These are phyloP conservation scores for Schrankia costaestrigalis DNA, from an alignment of 2,888 invertebrate genomes.

Conservation along the genomic window DNA sequence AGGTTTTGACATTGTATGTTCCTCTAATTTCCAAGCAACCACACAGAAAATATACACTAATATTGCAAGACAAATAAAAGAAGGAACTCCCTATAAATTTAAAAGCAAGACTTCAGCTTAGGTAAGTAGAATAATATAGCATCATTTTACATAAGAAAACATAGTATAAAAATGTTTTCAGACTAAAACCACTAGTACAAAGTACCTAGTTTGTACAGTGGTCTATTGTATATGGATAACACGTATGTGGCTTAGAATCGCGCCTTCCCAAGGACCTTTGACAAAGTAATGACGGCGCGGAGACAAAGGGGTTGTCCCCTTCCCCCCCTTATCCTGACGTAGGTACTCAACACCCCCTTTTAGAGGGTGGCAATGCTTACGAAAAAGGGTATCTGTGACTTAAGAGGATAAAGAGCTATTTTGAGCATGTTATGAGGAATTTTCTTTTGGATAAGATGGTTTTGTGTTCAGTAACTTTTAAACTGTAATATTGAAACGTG, in stretches of 20 bases:
- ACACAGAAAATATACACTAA: too few relatives aligned
- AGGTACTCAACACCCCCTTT: slow-evolving; percentile 28
- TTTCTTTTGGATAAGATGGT: slow-evolving; percentile 9
- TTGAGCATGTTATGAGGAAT: slow-evolving; percentile 32
- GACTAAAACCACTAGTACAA: slow-evolving; percentile 27
- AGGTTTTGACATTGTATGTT: too few relatives aligned
- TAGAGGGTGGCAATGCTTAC: slow-evolving; percentile 22
- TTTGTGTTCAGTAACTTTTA: too few relatives aligned
- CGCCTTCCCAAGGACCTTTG: slow-evolving; percentile 61
- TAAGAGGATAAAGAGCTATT: slow-evolving; percentile 41
- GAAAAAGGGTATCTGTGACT: slow-evolving; percentile 41
- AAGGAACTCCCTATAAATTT: too few relatives aligned
- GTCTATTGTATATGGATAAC: slow-evolving; percentile 25
- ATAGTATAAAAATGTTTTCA: slow-evolving; percentile 28
- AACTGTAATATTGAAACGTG: too few relatives aligned
- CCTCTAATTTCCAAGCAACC: too few relatives aligned
- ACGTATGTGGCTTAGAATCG: slow-evolving; percentile 36
- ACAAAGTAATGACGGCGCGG: slow-evolving; percentile 73
- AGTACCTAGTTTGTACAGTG: slow-evolving; percentile 30
- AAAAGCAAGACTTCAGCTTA: too few relatives aligned
- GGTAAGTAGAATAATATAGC: slow-evolving; percentile 8
- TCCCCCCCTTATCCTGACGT: slow-evolving; percentile 28
- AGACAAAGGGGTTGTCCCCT: slow-evolving; percentile 55
- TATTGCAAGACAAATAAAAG: too few relatives aligned
- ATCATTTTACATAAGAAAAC: too few relatives aligned